A percentile compares a stretch with the other conserved stretches of the same genome.
Conservation (phyloP, 2,888 invertebrate species). For the Odontothrips loti region DNA sequence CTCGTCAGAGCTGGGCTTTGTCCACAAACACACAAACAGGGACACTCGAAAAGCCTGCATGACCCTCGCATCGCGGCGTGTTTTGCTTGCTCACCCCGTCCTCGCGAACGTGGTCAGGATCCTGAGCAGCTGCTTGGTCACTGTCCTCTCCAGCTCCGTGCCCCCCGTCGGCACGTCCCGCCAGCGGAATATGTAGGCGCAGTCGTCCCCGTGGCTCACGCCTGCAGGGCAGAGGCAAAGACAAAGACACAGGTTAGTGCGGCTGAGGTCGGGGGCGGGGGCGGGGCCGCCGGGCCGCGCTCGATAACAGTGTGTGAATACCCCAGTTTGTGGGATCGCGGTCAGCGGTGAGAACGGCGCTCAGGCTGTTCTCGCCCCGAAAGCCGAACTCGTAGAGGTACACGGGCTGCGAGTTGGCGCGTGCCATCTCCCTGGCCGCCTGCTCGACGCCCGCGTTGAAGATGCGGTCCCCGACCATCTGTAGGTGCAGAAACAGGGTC, state of each 20-base stretch:
- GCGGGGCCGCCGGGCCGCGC: neutral
- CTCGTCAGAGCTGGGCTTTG: too few relatives aligned
- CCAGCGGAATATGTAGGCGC: conserved; percentile 37
- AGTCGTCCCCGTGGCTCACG: conserved; percentile 41
- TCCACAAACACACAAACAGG: too few relatives aligned
- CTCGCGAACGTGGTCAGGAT: conserved; percentile 56
- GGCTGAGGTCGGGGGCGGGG: neutral
- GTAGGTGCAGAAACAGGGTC: conserved; percentile 36
- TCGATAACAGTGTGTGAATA: neutral
- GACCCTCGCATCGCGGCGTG: too few relatives aligned
- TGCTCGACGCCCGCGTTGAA: conserved; percentile 40
- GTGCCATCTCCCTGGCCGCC: conserved; percentile 40
- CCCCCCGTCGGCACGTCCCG: conserved; percentile 43
- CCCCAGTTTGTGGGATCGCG: conserved; percentile 31
- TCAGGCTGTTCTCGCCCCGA: conserved; percentile 39
- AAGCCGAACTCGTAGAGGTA: conserved; percentile 42
- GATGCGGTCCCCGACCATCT: conserved; percentile 42
- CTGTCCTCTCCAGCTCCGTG: conserved; percentile 50
- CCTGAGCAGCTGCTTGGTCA: conserved; percentile 53
- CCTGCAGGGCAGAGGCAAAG: conserved; percentile 36
- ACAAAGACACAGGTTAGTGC: neutral
- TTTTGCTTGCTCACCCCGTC: conserved; percentile 55
- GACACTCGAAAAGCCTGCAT: too few relatives aligned
- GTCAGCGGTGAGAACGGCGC: conserved; percentile 31
- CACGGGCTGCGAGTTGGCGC: conserved; percentile 38